Conservation (phyloP, 2,888 invertebrate species). For the Julus scandinavius region DNA sequence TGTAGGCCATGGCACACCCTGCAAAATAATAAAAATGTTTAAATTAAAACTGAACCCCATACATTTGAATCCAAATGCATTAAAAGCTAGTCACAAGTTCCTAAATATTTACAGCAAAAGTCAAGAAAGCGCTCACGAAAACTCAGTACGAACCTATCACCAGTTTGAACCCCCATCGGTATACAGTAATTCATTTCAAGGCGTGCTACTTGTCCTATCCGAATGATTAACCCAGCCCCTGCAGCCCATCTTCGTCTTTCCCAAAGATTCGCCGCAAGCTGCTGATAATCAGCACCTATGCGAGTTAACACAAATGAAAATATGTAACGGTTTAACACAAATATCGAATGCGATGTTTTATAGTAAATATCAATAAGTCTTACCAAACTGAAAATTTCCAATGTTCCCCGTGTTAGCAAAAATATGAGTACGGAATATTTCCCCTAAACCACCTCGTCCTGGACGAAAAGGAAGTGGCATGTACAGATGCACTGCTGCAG, state of each 20-base stretch:
- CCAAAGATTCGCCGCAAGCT: slow-evolving; percentile 63
- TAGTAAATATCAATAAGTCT: slow-evolving; percentile 60
- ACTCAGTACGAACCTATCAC: slow-evolving; percentile 69
- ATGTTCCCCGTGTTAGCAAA: slow-evolving; percentile 91
- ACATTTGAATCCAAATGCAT: neutral
- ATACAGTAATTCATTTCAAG: slow-evolving; percentile 95
- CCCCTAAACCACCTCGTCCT: slow-evolving; percentile 80
- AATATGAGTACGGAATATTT: slow-evolving; percentile 86
- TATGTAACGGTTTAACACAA: neutral
- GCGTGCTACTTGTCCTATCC: slow-evolving; percentile 85
- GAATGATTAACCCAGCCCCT: slow-evolving; percentile 86
- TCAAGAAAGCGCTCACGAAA: too few relatives aligned
- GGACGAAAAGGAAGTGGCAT: slow-evolving; percentile 89
- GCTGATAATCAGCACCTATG: slow-evolving; percentile 60
- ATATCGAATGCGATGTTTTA: slow-evolving; percentile 59
- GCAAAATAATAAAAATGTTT: slow-evolving; percentile 39
- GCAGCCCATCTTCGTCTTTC: slow-evolving; percentile 73
- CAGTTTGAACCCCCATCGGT: slow-evolving; percentile 75
- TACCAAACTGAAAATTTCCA: slow-evolving; percentile 70
- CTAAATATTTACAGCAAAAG: neutral
- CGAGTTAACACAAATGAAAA: neutral
- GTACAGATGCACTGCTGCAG: slow-evolving; percentile 86
- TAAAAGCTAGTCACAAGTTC: neutral
- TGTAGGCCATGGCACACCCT: slow-evolving; percentile 77
- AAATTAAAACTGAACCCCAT: too few relatives aligned